phyloP scores from a whole-genome alignment of 1,140 invertebrate genomes.

The Drosophila sechellia region DNA sequence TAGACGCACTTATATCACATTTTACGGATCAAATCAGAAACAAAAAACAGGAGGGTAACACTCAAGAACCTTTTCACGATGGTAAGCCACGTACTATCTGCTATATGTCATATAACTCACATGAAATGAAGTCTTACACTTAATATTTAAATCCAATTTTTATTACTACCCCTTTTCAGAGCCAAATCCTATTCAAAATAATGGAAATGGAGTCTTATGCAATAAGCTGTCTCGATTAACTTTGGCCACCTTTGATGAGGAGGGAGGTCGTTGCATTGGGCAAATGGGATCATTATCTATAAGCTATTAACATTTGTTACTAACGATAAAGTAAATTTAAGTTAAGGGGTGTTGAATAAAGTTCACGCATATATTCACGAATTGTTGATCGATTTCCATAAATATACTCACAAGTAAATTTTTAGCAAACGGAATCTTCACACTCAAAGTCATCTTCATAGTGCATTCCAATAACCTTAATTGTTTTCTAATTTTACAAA shows the following conservation, averaged over 20 bases:
- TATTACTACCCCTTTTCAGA: conserved; percentile 45
- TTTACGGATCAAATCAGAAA: conserved; percentile 88
- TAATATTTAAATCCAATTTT: neutral
- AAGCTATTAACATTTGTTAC: conserved; percentile 85
- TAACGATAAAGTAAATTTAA: conserved; percentile 51
- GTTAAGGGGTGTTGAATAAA: conserved; percentile 59
- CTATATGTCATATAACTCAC: neutral
- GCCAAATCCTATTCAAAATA: conserved; percentile 84
- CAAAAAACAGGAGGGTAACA: conserved; percentile 76
- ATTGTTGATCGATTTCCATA: conserved; percentile 56
- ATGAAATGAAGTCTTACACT: no score
- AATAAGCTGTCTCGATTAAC: conserved; percentile 95
- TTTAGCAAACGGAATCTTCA: conserved; percentile 43
- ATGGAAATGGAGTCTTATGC: conserved; percentile 86
- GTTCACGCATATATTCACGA: conserved; percentile 54
- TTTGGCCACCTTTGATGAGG: conserved; percentile 94
- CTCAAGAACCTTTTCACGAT: conserved; percentile 85
- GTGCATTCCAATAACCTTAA: conserved; percentile 8
- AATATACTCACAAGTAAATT: conserved; percentile 38
- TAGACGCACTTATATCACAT: conserved; percentile 95
- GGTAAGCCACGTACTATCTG: conserved; percentile 45
- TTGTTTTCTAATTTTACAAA: conserved; percentile 24
- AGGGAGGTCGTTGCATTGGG: conserved; percentile 91
- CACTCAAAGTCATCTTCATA: conserved; percentile 18
- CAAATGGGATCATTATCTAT: conserved; percentile 91